These are phyloP conservation scores for Okamejei kenojei DNA, from an alignment of 2,797 vertebrate species.

Conservation along the genomic window DNA sequence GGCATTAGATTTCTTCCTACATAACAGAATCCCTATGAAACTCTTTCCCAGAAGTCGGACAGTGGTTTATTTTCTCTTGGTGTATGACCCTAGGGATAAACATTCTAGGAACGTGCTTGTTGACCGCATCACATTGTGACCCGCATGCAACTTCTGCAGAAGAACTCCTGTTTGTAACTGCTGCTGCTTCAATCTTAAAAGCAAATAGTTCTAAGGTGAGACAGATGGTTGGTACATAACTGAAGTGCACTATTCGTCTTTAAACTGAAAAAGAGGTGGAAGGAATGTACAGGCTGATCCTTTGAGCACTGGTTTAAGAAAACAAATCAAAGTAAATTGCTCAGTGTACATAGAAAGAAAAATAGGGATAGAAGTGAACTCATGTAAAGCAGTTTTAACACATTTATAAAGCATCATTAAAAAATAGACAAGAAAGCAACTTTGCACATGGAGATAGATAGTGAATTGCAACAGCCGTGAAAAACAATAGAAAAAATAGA, in stretches of 20 bases:
- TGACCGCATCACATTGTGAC: slow-evolving; percentile 34
- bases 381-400: neutral
- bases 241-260: slow-evolving; percentile 6
- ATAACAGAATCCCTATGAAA: slow-evolving; percentile 37
- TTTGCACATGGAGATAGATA: neutral
- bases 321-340: neutral
- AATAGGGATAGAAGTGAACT: neutral
- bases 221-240: neutral
- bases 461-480: neutral
- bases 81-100: slow-evolving; percentile 35
- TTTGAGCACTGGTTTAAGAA: neutral
- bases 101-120: slow-evolving; percentile 34
- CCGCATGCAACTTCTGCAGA: neutral
- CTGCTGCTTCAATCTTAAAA: neutral
- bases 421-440: neutral
- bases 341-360: neutral
- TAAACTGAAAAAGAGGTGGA: neutral
- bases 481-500: too few relatives aligned
- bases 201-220: slow-evolving; percentile 33
- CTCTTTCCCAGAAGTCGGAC: slow-evolving; percentile 26
- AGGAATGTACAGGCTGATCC: neutral
- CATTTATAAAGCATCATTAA: neutral
- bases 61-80: slow-evolving; percentile 29
- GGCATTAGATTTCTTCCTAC: slow-evolving; percentile 33
- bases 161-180: neutral